Conservation (phyloP, 1,140 invertebrate species). For the Heliconius nattereri region DNA sequence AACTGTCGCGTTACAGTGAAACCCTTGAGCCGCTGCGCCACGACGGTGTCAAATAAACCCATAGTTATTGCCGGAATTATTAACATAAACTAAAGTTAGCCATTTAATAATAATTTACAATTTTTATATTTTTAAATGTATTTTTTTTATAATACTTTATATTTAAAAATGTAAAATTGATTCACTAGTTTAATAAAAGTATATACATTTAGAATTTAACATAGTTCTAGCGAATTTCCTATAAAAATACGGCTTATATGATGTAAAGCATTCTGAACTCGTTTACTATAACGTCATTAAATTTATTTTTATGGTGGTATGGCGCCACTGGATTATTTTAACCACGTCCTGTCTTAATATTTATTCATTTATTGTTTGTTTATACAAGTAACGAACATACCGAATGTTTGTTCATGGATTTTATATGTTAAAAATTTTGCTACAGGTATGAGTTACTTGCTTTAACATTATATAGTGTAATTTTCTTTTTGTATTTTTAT, state of each 20-base stretch:
- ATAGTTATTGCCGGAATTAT: too few relatives aligned
- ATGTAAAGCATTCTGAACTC: constrained; percentile 28
- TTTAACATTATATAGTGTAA: too few relatives aligned
- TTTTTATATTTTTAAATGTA: too few relatives aligned
- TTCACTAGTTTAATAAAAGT: too few relatives aligned
- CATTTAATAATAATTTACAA: not conserved
- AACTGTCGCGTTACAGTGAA: too few relatives aligned
- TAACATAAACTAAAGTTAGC: too few relatives aligned
- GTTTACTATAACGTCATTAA: constrained; percentile 33
- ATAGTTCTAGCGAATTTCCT: not conserved
- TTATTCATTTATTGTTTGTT: constrained; percentile 19
- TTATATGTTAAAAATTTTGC: not conserved
- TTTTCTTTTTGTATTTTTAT: too few relatives aligned
- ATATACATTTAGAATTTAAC: not conserved
- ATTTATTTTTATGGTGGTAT: constrained; percentile 32
- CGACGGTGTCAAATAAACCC: too few relatives aligned
- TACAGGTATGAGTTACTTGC: too few relatives aligned
- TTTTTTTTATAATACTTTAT: too few relatives aligned
- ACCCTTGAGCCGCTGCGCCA: too few relatives aligned
- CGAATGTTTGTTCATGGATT: not conserved
- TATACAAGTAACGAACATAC: not conserved
- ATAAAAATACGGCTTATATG: not conserved
- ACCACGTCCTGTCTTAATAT: constrained; percentile 23
- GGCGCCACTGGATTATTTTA: constrained; percentile 33
- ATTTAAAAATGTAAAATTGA: too few relatives aligned